Base-by-base conservation (phyloP, 2,797 vertebrate species). In the Cyclura pinguis region DNA sequence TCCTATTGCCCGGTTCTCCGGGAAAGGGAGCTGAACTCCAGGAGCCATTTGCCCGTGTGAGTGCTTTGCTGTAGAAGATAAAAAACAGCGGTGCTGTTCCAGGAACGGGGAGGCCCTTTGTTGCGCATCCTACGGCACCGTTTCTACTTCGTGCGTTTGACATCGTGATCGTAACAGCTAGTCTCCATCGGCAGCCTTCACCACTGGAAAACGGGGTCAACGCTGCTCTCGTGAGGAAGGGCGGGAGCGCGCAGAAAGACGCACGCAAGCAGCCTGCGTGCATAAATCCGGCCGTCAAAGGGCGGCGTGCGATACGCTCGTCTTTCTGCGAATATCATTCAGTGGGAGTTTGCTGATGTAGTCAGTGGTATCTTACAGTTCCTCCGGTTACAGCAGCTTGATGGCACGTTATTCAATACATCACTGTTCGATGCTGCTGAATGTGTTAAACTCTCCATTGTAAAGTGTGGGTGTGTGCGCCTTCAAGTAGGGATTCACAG, bases 141-240 rank as follows among this genome's bases (percentile, higher is more conserved):
- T 47, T 24, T 29, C 80, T 32, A 22, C 12, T 1, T 9, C 18
- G 27, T 9, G 42, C 9, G 0, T 35, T 32, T 57, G 32, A 38
- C 55, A 22, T 38, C 0, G 8, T 13, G 24, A 32, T 13, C 12
- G 10, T 32, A 22, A 2, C 3, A 2, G 13, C 22, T 1, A 4
- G 22, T 35, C 29, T 18, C 29, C 16, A 18, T 5, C 8, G 22
- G 29, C 62, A n/a, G 18, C n/a, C 76, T 64, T 52, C 12, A 1
- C 6, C 38, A 38, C 6, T 50, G 20, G 73, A 22, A 1, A 14
- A 4, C 32, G 38, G 59, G 32, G 47, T n/a, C 18, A 50, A 7
- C 20, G n/a, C 7, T 55, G 57, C 85, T 77, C 52, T 7, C 47
- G 50, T 52, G 18, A n/a, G 10, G 32, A 22, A 18, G 24, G 86